Base-by-base conservation (phyloP, 30 jellyfish, hydroid and myxozoan genomes). In the Morbakka virulenta region DNA sequence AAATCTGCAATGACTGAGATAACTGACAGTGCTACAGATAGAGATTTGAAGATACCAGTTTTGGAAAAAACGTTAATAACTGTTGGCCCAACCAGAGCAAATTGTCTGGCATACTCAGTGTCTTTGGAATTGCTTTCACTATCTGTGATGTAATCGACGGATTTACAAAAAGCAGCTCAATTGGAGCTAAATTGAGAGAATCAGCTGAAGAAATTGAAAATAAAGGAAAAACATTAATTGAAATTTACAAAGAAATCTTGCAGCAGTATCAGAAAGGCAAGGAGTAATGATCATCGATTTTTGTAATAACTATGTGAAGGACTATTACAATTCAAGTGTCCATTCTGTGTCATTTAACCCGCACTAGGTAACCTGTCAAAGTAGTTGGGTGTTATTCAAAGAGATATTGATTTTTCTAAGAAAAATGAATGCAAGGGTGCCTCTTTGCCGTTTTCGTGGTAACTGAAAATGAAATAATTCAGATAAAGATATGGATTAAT, bases 31-130 rank as follows among this genome's bases (percentile, higher is more conserved):
- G 75, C 84, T 11, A 73, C 84, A 4, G 84, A 72, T 28, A 61
- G 74, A 22, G 84, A 62, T 28, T 27, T 72, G 53, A 72, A 72
- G 76, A 49, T 72, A 24, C 84, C 84, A 2, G 24, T 72, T 3
- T 13, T 62, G 33, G 84, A 73, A 50, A 72, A 49, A 36, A 73
- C 52, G 62, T 41, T 72, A 23, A 6, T 72, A 49, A 26, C 50
- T 49, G 76, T 61, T 12, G 84, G 84, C 2, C 4, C 35, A 17
- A 26, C 51, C 28, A 73, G 84, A 50, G 84, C 84, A 13, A 72
- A 72, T 48, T 72, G 32, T 28, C 29, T 28, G 73, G 53, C 2
- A 62, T 62, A 6, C 75, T 72, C 2, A 3, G 62, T 21, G 51
- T 72, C 14, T 22, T 72, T 24, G 84, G 84, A 1, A 72, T 72